Conservation (phyloP, 1,140 invertebrate species). For the Glossosoma conforme region DNA sequence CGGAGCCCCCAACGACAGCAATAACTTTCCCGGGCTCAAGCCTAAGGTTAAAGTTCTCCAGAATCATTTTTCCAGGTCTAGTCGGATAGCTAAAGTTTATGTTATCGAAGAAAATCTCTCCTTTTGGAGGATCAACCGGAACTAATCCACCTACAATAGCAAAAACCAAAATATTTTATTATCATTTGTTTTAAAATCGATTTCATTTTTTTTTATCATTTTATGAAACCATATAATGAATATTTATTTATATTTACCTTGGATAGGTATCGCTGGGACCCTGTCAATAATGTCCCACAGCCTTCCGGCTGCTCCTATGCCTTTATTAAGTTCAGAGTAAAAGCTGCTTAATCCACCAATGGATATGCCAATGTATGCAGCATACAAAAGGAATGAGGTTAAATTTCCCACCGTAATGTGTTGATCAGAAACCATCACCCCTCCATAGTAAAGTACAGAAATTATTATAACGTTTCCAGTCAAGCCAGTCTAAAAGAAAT, state of each 20-base stretch:
- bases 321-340: conserved; percentile 91
- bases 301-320: conserved; percentile 82
- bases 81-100: conserved; percentile 72
- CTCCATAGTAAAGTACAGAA: conserved; percentile 90
- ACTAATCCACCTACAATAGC: conserved; percentile 51
- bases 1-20: conserved; percentile 80
- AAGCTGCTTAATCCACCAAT: conserved; percentile 82
- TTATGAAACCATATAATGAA: too few relatives aligned
- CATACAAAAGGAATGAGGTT: conserved; percentile 88
- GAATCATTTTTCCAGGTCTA: conserved; percentile 56
- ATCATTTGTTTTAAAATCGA: too few relatives aligned
- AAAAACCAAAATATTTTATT: too few relatives aligned
- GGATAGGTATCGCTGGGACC: conserved; percentile 64
- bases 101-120: conserved; percentile 68
- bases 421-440: conserved; percentile 77
- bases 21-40: conserved; percentile 66
- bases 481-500: conserved; percentile 72
- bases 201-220: too few relatives aligned
- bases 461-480: conserved; percentile 90
- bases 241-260: conserved; percentile 44
- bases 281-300: conserved; percentile 89
- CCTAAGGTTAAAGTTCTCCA: conserved; percentile 65
- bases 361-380: conserved; percentile 87
- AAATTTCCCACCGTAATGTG: conserved; percentile 83
- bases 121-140: conserved; percentile 47